phyloP scores from a whole-genome alignment of 2,888 invertebrate species.

The Lepidochrysops patricia region DNA sequence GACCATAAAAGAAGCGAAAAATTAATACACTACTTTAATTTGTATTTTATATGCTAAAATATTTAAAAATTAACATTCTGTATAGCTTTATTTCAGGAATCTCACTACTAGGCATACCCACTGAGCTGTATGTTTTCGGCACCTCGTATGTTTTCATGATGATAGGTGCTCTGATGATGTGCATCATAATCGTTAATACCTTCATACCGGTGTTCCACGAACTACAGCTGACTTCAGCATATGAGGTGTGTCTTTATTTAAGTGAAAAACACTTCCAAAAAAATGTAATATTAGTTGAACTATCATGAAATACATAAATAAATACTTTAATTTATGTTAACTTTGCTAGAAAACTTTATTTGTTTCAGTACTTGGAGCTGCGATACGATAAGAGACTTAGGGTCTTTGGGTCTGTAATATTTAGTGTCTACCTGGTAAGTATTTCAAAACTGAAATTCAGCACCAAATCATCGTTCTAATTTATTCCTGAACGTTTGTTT shows the following conservation, averaged over 20 bases:
- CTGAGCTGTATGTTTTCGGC: constrained; percentile 85
- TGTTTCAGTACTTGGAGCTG: constrained; percentile 76
- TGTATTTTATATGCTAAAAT: too few species aligned
- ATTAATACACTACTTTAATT: too few species aligned
- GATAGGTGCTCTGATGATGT: constrained; percentile 76
- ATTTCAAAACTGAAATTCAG: not conserved
- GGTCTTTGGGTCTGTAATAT: constrained; percentile 78
- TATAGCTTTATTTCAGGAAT: constrained; percentile 83
- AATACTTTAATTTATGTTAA: not conserved
- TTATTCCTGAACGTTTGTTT: constrained; percentile 17
- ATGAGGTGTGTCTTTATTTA: constrained; percentile 67
- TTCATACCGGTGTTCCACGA: constrained; percentile 83
- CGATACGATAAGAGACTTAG: constrained; percentile 79
- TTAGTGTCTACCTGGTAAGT: constrained; percentile 78
- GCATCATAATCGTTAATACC: constrained; percentile 74
- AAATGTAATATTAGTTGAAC: too few species aligned
- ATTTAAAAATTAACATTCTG: constrained; percentile 3
- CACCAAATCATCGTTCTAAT: constrained; percentile 15
- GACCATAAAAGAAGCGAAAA: too few species aligned
- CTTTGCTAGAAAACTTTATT: not conserved
- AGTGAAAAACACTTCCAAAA: not conserved
- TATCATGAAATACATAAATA: too few species aligned
- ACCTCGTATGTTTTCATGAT: constrained; percentile 80
- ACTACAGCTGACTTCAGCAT: constrained; percentile 81
- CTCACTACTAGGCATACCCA: constrained; percentile 83